A percentile compares a stretch with the other conserved stretches of the same genome.
Evolutionary conservation across 1,140 invertebrate species (phyloP).

Genomic region (Coboldia fuscipes): DNA sequence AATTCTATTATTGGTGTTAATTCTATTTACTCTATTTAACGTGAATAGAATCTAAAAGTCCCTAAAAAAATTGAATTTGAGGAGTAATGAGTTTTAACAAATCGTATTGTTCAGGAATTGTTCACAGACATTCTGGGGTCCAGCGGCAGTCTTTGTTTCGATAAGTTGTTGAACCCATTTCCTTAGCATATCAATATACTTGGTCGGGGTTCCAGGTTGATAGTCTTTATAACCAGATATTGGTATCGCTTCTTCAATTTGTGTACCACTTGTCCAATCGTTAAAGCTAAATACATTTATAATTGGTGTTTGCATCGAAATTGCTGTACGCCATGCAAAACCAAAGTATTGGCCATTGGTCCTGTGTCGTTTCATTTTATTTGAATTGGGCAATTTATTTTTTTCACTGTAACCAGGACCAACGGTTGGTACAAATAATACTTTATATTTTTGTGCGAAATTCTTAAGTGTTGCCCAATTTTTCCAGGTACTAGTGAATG

Average conservation of each 20-base stretch:
- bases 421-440: conserved; percentile 34
- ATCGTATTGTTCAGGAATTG: conserved; percentile 19
- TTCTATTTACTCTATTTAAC: too few species aligned
- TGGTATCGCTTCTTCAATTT: conserved; percentile 33
- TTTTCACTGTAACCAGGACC: conserved; percentile 35
- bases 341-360: conserved; percentile 33
- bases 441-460: conserved; percentile 28
- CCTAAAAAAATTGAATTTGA: too few species aligned
- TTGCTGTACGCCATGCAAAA: conserved; percentile 29
- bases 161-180: conserved; percentile 31
- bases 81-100: too few species aligned
- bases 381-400: conserved; percentile 29
- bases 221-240: conserved; percentile 30
- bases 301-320: conserved; percentile 24
- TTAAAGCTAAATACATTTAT: conserved; percentile 36
- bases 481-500: conserved; percentile 37
- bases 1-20: too few species aligned
- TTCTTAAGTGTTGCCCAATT: conserved; percentile 33
- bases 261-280: conserved; percentile 36
- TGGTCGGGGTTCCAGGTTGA: conserved; percentile 29
- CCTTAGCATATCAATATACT: conserved; percentile 33
- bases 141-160: conserved; percentile 14
- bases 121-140: neutral
- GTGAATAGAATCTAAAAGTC: too few species aligned
- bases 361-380: conserved; percentile 27